Conservation (phyloP, 2,113 vertebrate species). For the Bufo gargarizans region DNA sequence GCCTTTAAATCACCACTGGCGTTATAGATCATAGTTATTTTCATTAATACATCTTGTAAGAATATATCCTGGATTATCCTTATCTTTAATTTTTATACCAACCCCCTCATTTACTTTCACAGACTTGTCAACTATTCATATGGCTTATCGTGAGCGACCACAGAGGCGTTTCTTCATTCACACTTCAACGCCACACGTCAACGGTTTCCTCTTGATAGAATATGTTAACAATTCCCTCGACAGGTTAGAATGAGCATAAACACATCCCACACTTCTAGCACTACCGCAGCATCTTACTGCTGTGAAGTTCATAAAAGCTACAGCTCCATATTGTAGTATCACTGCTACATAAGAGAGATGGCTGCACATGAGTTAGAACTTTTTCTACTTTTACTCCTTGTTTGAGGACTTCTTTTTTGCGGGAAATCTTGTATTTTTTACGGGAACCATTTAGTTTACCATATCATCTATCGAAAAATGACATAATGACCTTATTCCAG, state of each 20-base stretch:
- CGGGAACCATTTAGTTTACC: too few species aligned
- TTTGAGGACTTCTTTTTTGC: too few species aligned
- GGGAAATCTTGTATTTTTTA: too few species aligned
- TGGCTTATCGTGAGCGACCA: neutral
- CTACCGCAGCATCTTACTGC: neutral
- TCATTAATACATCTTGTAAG: too few species aligned
- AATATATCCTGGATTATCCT: too few species aligned
- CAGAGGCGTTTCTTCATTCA: conserved; percentile 1
- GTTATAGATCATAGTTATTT: too few species aligned
- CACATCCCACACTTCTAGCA: conserved; percentile 51
- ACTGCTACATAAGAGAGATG: neutral
- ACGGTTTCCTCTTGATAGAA: conserved; percentile 16
- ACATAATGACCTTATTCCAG: too few species aligned
- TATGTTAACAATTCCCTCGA: conserved; percentile 40
- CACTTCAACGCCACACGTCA: neutral
- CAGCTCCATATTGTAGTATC: neutral
- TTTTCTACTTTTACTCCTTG: too few species aligned
- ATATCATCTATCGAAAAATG: too few species aligned
- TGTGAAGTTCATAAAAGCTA: neutral
- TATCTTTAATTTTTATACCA: neutral
- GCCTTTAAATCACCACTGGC: too few species aligned
- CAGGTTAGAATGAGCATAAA: conserved; percentile 24
- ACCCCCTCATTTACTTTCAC: neutral
- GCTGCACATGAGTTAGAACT: too few species aligned
- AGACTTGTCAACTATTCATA: neutral